Evolutionary conservation across 2,113 vertebrate species (phyloP).

Genomic region (Tragelaphus buxtoni): DNA sequence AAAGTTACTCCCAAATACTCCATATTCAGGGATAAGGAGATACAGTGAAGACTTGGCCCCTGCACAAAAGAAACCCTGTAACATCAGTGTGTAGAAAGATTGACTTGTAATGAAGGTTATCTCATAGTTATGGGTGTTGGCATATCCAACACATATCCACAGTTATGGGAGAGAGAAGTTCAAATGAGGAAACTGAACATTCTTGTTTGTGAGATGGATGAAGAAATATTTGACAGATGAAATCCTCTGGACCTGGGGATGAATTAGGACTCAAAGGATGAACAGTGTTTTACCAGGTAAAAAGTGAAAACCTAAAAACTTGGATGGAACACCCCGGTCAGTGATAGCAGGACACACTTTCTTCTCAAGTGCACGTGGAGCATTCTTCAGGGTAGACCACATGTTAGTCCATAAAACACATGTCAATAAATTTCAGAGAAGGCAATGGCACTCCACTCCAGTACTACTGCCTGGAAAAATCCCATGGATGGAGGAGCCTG

Average conservation of each 20-base stretch:
- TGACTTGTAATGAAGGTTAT: background rate
- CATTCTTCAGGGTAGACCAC: background rate
- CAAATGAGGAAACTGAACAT: background rate
- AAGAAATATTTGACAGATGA: background rate
- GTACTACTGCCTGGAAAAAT: too few relatives aligned
- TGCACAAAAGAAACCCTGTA: background rate
- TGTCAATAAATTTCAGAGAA: background rate
- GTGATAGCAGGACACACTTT: background rate
- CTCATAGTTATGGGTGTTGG: background rate
- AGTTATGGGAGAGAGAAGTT: background rate
- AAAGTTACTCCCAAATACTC: background rate
- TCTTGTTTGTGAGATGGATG: background rate
- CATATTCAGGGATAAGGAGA: background rate
- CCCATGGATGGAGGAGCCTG: too few relatives aligned
- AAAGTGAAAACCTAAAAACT: background rate
- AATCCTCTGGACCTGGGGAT: background rate
- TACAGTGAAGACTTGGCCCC: background rate
- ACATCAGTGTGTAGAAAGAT: background rate
- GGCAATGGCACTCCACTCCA: too few relatives aligned
- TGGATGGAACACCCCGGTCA: background rate
- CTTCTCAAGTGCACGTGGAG: background rate
- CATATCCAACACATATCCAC: background rate
- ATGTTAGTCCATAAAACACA: background rate
- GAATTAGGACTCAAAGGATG: background rate
- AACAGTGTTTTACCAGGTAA: background rate